Evolutionary conservation across 2,888 invertebrate genomes (phyloP), one percentile per base, ranked within the genome.

Genomic region (Torymus auratus): DNA sequence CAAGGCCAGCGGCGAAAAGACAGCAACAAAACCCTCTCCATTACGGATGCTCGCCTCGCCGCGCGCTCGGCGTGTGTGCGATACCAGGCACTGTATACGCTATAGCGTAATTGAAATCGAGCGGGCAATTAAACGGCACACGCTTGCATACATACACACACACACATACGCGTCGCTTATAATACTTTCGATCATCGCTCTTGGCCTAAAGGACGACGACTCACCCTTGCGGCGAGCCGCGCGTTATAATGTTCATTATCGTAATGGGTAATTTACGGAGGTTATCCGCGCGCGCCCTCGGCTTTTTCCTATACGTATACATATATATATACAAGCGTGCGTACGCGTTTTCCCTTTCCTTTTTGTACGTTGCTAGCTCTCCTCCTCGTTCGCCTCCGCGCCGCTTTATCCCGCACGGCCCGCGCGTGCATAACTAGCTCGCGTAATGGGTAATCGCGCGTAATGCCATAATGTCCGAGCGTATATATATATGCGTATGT

Each of bases 381-480:
- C 10, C 20, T 17, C 17, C 13, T 55, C 5, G 14, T 50, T 41
- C 15, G 10, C 23, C 52, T 56, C 56, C 11, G 4, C 4, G 23
- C 23, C n/a, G 55, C 61, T 61, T 23, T 61, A 23, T 61, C 23
- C 23, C 5, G 61, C 23, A 2, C n/a, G 58, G n/a, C 1, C 58
- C 62, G 13, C 62, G 41, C 41, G 62, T 86, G 84, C 84, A 84
- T 86, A 87, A 87, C 87, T 85, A 87, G 87, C 83, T 86, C 72
- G 85, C 86, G 85, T 86, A 86, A 87, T 86, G 85, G 87, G 85
- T 87, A 87, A 87, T 87, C 85, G 87, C 84, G 85, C 83, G 86
- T 87, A 87, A 87, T 87, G 85, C 85, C 85, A 86, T 87, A 87
- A 87, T 85, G 85, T 71, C 52, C 71, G 60, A 41, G 41, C 41